Evolutionary conservation across 2,888 invertebrate species (phyloP).

Genomic region (Acanthosepion pharaonis): DNA sequence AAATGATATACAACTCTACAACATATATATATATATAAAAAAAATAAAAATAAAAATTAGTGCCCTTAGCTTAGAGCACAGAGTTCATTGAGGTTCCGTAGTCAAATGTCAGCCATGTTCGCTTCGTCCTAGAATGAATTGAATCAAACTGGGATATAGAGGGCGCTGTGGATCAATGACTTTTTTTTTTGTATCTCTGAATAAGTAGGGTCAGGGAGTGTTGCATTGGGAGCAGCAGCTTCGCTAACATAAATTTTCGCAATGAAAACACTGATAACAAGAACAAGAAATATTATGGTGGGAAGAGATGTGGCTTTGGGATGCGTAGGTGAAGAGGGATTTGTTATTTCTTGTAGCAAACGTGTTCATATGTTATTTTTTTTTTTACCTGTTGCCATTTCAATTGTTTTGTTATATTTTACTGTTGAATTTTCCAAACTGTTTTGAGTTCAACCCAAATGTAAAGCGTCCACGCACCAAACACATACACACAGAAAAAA

Average conservation of each 20-base stretch:
- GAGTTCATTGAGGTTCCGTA: background rate
- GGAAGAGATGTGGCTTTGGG: too few species aligned
- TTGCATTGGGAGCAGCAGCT: background rate
- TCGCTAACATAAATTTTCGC: background rate
- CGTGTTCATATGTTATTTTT: too few species aligned
- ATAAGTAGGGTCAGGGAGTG: background rate
- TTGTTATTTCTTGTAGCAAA: too few species aligned
- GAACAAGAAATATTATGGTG: too few species aligned
- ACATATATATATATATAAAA: background rate
- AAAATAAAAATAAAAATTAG: background rate
- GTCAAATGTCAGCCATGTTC: background rate
- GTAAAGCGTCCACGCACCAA: too few species aligned
- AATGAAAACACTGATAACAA: too few species aligned
- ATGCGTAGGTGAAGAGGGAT: too few species aligned
- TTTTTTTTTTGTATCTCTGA: background rate
- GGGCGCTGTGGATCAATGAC: slow-evolving; percentile 11
- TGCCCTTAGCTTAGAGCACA: background rate
- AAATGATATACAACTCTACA: background rate
- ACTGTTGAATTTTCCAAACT: too few species aligned
- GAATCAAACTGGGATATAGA: background rate
- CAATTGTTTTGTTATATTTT: too few species aligned
- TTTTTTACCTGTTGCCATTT: too few species aligned
- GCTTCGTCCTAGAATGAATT: background rate
- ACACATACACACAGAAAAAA: too few species aligned
- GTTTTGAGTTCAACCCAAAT: too few species aligned